Percentiles rank a stretch among this genome's conserved stretches.
Conservation (phyloP, 2,113 vertebrate species). For the Rhynchomys soricoides region DNA sequence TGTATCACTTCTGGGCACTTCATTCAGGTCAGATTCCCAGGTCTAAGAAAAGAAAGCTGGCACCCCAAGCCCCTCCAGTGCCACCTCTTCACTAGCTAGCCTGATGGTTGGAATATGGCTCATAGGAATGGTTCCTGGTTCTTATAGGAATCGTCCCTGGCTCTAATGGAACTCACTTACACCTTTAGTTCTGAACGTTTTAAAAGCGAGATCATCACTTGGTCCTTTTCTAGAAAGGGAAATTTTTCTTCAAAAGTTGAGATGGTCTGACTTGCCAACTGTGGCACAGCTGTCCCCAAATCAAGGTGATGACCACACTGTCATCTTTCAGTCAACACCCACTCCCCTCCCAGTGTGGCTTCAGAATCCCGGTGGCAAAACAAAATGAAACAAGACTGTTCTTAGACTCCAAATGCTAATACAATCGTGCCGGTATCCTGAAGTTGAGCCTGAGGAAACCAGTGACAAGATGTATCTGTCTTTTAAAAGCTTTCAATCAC, state of each 20-base stretch:
- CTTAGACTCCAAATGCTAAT: not conserved
- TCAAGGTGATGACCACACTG: not conserved
- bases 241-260: not conserved
- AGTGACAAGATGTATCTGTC: not conserved
- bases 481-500: not conserved
- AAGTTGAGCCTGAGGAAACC: not conserved
- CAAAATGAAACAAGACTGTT: not conserved
- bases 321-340: not conserved
- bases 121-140: not conserved
- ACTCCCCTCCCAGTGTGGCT: not conserved
- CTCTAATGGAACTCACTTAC: not conserved
- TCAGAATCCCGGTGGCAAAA: not conserved
- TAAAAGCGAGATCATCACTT: not conserved
- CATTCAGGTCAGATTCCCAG: not conserved
- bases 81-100: too few species aligned
- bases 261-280: not conserved
- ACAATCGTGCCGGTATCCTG: not conserved
- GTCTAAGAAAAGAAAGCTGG: not conserved
- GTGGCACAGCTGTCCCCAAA: not conserved
- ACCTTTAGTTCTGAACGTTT: not conserved
- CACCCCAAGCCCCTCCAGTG: too few species aligned
- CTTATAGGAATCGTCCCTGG: not conserved
- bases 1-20: not conserved
- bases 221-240: not conserved
- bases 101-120: too few species aligned